Base-by-base conservation (phyloP, 2,888 invertebrate species). In the Hypsopygia costalis region DNA sequence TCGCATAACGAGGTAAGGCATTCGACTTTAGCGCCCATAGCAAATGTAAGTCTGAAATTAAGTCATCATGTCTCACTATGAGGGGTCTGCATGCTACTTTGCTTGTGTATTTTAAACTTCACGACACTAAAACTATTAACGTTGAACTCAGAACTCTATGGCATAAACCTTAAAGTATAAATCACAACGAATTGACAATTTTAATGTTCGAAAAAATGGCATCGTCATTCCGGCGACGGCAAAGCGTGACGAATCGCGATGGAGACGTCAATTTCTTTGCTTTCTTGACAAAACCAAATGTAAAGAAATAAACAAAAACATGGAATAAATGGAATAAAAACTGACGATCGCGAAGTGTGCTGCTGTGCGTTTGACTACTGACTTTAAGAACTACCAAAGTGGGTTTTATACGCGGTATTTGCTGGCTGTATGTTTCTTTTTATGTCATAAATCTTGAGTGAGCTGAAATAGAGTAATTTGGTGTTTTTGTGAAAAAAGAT, bases 241-340 rank as follows among this genome's bases (percentile, higher is more conserved):
- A 59, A 68, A 69, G 69, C 81, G 81, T 77, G 76, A 78, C 86
- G 77, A 82, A 86, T 73, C 62, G 72, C 77, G 63, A 82, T 77
- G 72, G 67, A 85, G 78, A 75, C 82, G 80, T 82, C 80, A 80
- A 79, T 82, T 73, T 76, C 74, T 75, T 71, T 63, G 69, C 74
- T 68, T 78, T 76, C 76, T 74, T 69, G 67, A 83, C 70, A 82
- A 85, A 86, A 85, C 81, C 83, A 82, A 68, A 62, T 64, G 67
- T 52, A 68, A 74, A 73, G 69, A 39, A 70, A 64, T 54, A 46
- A 64, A 58, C 52, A 64, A 64, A 64, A 55, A 49, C 46, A 47
- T 57, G 48, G 49, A 57, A 58, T 58, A 51, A 60, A 61, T 56
- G 41, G 50, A 47, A 47, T 41, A 44, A 49, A 51, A 46, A 52